A percentile compares a stretch with the other conserved stretches of the same genome.
phyloP scores from a whole-genome alignment of 2,113 vertebrate genomes.

The Carlito syrichta region DNA sequence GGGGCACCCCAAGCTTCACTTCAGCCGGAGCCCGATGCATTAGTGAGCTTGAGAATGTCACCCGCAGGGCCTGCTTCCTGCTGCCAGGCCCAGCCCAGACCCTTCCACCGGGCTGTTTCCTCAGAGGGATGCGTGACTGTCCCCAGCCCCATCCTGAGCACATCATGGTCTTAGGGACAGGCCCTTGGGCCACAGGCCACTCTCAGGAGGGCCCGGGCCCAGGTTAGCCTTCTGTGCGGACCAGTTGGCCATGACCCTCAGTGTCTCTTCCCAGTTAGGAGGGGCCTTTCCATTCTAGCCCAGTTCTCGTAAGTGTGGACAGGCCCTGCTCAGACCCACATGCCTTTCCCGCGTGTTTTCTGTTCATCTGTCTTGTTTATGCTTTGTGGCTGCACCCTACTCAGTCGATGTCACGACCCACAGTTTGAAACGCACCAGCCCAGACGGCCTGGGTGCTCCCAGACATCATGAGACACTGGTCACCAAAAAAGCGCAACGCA shows the following conservation, averaged over 20 bases:
- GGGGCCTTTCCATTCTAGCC: not conserved
- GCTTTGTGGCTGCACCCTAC: not conserved
- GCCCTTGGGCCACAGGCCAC: not conserved
- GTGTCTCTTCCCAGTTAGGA: rapidly evolving
- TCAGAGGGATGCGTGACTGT: not conserved
- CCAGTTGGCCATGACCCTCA: not conserved
- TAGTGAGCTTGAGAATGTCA: not conserved
- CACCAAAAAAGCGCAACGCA: not conserved
- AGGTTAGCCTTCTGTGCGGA: not conserved
- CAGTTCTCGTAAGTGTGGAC: rapidly evolving
- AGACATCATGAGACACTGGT: not conserved
- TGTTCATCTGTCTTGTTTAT: not conserved
- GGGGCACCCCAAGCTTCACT: rapidly evolving
- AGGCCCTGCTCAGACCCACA: not conserved
- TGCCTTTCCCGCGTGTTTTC: rapidly evolving
- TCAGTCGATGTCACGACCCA: not conserved
- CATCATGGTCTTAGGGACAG: not conserved
- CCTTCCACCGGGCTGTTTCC: not conserved
- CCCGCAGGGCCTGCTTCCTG: not conserved
- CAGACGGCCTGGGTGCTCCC: not conserved
- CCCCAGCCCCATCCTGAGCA: not conserved
- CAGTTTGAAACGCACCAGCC: not conserved
- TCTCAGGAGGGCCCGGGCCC: not conserved
- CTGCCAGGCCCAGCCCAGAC: not conserved
- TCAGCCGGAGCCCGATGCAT: not conserved